These are phyloP conservation scores for Hirudinaria manillensis DNA, from an alignment of 2,888 invertebrate genomes.

Conservation along the genomic window DNA sequence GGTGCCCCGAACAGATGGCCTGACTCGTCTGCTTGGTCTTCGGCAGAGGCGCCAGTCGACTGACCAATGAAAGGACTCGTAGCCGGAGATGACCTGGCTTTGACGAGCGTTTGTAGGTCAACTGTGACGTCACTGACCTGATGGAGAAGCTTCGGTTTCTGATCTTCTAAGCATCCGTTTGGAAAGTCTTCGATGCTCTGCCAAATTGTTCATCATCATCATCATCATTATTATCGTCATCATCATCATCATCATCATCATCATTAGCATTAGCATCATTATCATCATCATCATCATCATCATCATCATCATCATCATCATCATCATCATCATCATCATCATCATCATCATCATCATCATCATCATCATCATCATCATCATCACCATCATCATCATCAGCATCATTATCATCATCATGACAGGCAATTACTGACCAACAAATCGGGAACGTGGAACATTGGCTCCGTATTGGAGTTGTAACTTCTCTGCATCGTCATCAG, in stretches of 20 bases:
- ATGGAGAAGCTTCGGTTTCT: too few species aligned
- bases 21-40: too few species aligned
- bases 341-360: conserved; percentile 27
- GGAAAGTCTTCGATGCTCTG: too few species aligned
- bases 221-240: conserved; percentile 27
- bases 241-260: conserved; percentile 32
- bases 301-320: conserved; percentile 31
- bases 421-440: background rate
- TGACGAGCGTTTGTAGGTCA: too few species aligned
- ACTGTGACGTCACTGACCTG: too few species aligned
- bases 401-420: conserved; percentile 29
- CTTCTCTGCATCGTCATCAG: background rate
- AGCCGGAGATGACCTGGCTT: too few species aligned
- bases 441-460: background rate
- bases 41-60: too few species aligned
- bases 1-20: too few species aligned
- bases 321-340: conserved; percentile 33
- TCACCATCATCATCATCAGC: conserved; percentile 22
- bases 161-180: too few species aligned
- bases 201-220: conserved; percentile 8
- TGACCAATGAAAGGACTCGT: too few species aligned
- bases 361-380: conserved; percentile 21
- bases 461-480: background rate
- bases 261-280: conserved; percentile 31
- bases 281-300: conserved; percentile 31